phyloP scores from a whole-genome alignment of 1,140 invertebrate genomes.

The Teleogryllus occipitalis region DNA sequence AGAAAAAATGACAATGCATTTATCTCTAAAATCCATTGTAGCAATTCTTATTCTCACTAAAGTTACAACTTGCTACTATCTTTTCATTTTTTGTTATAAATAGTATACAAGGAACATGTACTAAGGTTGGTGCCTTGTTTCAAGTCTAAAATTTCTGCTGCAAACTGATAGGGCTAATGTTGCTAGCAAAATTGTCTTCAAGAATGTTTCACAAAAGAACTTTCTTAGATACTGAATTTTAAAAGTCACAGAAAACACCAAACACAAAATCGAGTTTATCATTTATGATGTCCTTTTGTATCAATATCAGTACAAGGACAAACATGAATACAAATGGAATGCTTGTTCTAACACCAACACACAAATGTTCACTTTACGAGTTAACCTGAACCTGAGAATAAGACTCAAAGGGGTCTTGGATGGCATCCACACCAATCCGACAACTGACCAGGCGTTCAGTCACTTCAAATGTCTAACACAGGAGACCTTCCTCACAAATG shows the following conservation, averaged over 20 bases:
- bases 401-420: slow-evolving; percentile 19
- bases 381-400: slow-evolving; percentile 21
- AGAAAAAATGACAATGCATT: slow-evolving; percentile 1
- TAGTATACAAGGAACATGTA: slow-evolving; percentile 7
- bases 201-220: slow-evolving; percentile 1
- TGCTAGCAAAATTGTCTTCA: neutral
- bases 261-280: slow-evolving; percentile 16
- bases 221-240: neutral
- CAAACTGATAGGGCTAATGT: neutral
- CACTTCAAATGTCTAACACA: neutral
- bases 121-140: slow-evolving; percentile 14
- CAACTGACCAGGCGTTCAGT: neutral
- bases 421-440: slow-evolving; percentile 20
- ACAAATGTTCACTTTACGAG: slow-evolving; percentile 14
- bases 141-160: slow-evolving; percentile 5
- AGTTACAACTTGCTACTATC: neutral
- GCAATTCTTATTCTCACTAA: slow-evolving; percentile 5
- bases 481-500: slow-evolving; percentile 7
- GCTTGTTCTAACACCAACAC: slow-evolving; percentile 22
- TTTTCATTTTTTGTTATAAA: slow-evolving; percentile 2
- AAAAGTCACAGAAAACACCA: slow-evolving; percentile 7
- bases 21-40: neutral
- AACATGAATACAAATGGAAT: slow-evolving; percentile 21
- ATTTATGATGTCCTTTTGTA: neutral
- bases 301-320: slow-evolving; percentile 19